Conservation (phyloP, 2,797 vertebrate species). For the Apodemus agrarius region DNA sequence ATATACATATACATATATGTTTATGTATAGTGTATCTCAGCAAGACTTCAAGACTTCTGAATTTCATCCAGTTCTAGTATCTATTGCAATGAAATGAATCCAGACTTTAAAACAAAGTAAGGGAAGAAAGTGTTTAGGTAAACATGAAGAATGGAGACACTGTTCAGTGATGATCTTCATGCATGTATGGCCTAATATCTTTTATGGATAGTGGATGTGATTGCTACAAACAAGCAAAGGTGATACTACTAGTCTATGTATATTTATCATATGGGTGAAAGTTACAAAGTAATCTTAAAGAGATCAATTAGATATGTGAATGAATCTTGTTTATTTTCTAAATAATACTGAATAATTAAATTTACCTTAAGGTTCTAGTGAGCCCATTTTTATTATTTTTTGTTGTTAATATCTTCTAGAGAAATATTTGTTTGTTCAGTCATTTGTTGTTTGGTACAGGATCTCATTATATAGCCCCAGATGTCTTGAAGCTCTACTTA, state of each 20-base stretch:
- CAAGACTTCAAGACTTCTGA: not conserved
- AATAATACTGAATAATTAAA: not conserved
- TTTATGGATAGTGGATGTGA: not conserved
- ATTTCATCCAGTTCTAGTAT: not conserved
- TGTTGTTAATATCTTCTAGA: not conserved
- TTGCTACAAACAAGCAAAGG: not conserved
- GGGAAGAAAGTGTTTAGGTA: not conserved
- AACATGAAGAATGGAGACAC: not conserved
- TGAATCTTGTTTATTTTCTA: not conserved
- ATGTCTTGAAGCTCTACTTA: not conserved
- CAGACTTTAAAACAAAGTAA: not conserved
- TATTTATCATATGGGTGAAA: not conserved
- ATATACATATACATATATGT: too few relatives aligned
- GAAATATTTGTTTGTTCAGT: not conserved
- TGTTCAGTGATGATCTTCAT: not conserved
- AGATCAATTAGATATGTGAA: not conserved
- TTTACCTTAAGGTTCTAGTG: not conserved
- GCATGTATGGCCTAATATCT: not conserved
- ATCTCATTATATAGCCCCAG: not conserved
- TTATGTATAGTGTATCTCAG: not conserved
- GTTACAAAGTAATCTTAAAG: not conserved
- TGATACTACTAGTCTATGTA: not conserved
- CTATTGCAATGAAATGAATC: not conserved
- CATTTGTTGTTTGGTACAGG: not conserved
- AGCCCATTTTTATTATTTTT: not conserved